Evolutionary conservation across 2,888 invertebrate species (phyloP).

Genomic region (Cosmopolites sordidus): DNA sequence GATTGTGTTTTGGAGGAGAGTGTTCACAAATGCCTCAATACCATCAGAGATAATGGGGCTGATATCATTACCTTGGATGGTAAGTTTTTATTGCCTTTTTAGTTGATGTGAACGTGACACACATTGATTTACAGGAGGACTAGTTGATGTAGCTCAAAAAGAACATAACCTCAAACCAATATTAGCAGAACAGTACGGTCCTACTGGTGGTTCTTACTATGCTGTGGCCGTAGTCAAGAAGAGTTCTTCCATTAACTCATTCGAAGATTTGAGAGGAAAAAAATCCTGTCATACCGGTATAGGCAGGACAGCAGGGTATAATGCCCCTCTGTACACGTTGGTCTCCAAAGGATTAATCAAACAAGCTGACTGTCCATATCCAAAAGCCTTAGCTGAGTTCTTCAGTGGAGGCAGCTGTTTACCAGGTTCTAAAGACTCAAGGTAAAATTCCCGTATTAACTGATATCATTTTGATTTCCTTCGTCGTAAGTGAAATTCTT

Average conservation of each 20-base stretch:
- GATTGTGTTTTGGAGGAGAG: constrained; percentile 67
- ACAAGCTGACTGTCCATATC: constrained; percentile 54
- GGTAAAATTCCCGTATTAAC: too few species aligned
- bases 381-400: constrained; percentile 60
- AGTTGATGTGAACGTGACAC: too few species aligned
- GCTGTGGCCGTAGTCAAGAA: constrained; percentile 67
- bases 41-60: constrained; percentile 63
- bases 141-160: constrained; percentile 52
- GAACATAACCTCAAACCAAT: constrained; percentile 60
- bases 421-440: constrained; percentile 55
- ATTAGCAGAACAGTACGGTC: constrained; percentile 61
- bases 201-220: constrained; percentile 50
- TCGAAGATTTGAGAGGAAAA: constrained; percentile 60
- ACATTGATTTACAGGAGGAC: constrained; percentile 45
- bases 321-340: constrained; percentile 55
- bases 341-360: constrained; percentile 55
- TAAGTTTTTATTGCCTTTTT: too few species aligned
- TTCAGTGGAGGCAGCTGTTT: constrained; percentile 64
- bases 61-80: constrained; percentile 67
- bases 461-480: too few species aligned
- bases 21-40: constrained; percentile 62
- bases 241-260: constrained; percentile 51
- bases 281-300: constrained; percentile 56
- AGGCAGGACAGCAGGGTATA: constrained; percentile 53
- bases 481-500: too few species aligned